Evolutionary conservation across 2,888 invertebrate genomes (phyloP).

Genomic region (Lacanobia wlatinum): DNA sequence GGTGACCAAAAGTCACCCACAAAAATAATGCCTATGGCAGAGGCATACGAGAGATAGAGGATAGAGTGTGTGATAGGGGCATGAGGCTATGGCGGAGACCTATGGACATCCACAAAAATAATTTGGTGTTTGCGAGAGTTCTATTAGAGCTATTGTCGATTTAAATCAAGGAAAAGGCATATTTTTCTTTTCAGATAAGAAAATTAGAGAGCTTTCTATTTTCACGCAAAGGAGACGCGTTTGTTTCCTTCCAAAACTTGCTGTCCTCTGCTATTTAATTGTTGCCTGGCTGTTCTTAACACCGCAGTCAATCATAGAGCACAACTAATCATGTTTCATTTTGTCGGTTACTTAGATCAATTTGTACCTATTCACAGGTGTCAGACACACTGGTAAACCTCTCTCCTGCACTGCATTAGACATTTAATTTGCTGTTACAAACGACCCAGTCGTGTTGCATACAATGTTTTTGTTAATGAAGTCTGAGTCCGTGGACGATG

Average conservation of each 20-base stretch:
- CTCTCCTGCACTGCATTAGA: background rate
- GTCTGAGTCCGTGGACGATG: background rate
- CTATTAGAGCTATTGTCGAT: no score
- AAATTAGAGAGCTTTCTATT: background rate
- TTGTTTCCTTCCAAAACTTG: background rate
- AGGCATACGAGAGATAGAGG: no score
- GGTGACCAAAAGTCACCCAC: no score
- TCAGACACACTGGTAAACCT: background rate
- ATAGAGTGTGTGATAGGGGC: no score
- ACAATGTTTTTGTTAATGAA: constrained; percentile 6
- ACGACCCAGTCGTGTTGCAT: background rate
- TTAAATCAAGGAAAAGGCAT: no score
- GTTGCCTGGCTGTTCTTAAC: no score
- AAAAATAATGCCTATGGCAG: no score
- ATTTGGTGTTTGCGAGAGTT: no score
- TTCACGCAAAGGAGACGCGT: background rate
- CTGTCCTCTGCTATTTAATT: background rate
- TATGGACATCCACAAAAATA: no score
- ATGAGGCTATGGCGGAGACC: no score
- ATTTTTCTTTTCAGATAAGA: no score
- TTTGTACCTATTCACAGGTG: constrained; percentile 1
- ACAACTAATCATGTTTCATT: background rate
- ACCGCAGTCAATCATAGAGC: background rate
- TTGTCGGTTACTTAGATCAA: background rate
- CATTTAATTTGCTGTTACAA: constrained; percentile 11